Conservation (phyloP, 2,888 invertebrate species). For the Drosophila pseudotakahashii region DNA sequence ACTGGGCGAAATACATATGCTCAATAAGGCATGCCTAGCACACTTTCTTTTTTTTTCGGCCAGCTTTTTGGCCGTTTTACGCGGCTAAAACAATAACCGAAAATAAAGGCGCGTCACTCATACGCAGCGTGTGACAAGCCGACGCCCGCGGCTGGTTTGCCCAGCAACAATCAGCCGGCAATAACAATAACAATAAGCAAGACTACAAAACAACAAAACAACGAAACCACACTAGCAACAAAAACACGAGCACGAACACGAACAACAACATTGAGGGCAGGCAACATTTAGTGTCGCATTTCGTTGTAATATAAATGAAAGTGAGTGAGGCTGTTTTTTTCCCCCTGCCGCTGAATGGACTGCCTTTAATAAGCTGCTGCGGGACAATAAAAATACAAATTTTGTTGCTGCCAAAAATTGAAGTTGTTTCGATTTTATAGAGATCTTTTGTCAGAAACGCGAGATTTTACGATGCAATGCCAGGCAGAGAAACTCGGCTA, state of each 20-base stretch:
- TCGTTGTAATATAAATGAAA: conserved; percentile 80
- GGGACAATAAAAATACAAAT: conserved; percentile 58
- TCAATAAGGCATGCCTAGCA: conserved; percentile 62
- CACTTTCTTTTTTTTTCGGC: conserved; percentile 72
- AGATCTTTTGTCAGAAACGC: conserved; percentile 46
- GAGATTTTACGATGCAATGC: conserved; percentile 48
- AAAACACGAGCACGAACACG: conserved; percentile 14
- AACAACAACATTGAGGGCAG: conserved; percentile 56
- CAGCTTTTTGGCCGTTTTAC: conserved; percentile 29
- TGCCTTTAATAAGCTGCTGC: conserved; percentile 68
- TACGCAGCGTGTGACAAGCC: conserved; percentile 78
- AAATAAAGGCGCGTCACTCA: conserved; percentile 80
- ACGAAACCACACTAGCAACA: conserved; percentile 29
- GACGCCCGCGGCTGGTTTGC: conserved; percentile 59
- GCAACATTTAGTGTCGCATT: conserved; percentile 75
- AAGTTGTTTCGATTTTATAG: conserved; percentile 66
- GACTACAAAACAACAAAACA: conserved; percentile 15
- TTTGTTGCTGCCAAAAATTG: conserved; percentile 56
- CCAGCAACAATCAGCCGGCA: conserved; percentile 57
- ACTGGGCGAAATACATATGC: conserved; percentile 44
- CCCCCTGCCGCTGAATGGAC: conserved; percentile 56
- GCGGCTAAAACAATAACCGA: conserved; percentile 76
- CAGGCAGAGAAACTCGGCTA: conserved; percentile 37
- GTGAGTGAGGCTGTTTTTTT: conserved; percentile 65
- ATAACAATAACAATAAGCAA: conserved; percentile 29